Evolutionary conservation across 2,797 vertebrate genomes (phyloP).

Genomic region (Melanitta fusca): DNA sequence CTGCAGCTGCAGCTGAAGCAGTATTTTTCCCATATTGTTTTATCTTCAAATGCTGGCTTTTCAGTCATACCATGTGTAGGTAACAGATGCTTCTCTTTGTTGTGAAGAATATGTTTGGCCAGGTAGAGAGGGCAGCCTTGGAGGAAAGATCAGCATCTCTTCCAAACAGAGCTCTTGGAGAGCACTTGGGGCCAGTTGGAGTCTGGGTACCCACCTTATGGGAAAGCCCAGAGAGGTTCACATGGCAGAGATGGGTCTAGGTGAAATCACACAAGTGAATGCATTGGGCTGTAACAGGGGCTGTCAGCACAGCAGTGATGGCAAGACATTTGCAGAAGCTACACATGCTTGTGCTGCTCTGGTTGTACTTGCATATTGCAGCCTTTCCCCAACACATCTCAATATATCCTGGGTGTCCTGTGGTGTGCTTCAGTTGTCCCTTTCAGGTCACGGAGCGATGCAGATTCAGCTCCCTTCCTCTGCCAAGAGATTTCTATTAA

Average conservation of each 20-base stretch:
- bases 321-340: neutral
- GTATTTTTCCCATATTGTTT: neutral
- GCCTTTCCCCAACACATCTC: neutral
- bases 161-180: neutral
- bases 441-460: neutral
- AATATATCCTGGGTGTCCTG: neutral
- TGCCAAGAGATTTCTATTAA: neutral
- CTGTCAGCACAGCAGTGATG: fast-evolving
- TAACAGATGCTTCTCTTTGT: neutral
- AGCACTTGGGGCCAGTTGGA: neutral
- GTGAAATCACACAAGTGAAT: neutral
- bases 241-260: neutral
- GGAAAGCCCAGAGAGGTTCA: neutral
- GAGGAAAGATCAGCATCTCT: neutral
- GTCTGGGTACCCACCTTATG: neutral
- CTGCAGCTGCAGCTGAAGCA: neutral
- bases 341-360: fast-evolving
- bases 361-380: fast-evolving
- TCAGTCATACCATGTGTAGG: neutral
- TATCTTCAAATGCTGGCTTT: neutral
- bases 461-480: neutral
- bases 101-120: neutral
- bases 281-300: neutral
- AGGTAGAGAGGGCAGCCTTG: neutral
- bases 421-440: neutral